Conservation (phyloP, 1,140 invertebrate genomes). For the Phymorhynchus buccinoides region DNA sequence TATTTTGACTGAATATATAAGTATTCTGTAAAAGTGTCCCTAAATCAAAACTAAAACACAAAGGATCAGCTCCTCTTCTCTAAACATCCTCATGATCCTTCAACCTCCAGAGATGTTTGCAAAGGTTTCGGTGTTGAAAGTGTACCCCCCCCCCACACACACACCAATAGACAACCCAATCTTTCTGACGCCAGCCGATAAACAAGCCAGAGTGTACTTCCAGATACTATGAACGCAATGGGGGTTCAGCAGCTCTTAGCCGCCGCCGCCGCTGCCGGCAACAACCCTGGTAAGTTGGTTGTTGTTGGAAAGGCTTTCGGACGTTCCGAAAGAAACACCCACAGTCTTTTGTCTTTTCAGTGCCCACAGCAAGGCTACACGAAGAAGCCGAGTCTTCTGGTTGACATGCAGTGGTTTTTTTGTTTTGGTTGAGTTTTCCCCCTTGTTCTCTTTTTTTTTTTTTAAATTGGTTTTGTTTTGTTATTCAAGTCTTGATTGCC, state of each 20-base stretch:
- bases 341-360: too few species aligned
- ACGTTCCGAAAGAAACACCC: too few species aligned
- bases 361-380: too few species aligned
- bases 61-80: too few species aligned
- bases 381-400: not conserved
- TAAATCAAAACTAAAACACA: too few species aligned
- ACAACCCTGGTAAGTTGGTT: slow-evolving; percentile 68
- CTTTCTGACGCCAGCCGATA: not conserved
- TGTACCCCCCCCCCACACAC: not conserved
- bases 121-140: not conserved
- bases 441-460: not conserved
- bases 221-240: slow-evolving; percentile 67
- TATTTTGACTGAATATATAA: too few species aligned
- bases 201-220: slow-evolving; percentile 29
- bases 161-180: not conserved
- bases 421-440: not conserved
- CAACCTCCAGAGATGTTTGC: not conserved
- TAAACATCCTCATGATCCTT: too few species aligned
- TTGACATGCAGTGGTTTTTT: not conserved
- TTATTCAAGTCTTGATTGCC: not conserved
- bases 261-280: slow-evolving; percentile 77
- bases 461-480: not conserved
- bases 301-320: slow-evolving; percentile 19
- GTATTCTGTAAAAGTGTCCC: too few species aligned
- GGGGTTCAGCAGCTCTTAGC: slow-evolving; percentile 74